Percentiles rank a stretch among this genome's conserved stretches.
These are phyloP conservation scores for Hermodice carunculata DNA, from an alignment of 2,888 invertebrate species.

Conservation along the genomic window DNA sequence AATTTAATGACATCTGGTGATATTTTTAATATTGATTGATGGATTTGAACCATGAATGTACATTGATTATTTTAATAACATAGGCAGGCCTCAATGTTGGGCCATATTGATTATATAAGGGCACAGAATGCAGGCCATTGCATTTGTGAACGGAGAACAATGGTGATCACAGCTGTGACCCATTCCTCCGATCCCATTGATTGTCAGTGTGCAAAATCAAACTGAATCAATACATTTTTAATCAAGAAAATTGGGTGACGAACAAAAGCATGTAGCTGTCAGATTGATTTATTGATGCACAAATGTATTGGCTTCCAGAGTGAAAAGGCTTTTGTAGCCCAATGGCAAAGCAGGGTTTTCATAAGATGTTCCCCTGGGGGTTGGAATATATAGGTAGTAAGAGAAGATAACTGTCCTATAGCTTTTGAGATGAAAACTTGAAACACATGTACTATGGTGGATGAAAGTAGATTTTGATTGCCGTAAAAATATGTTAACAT, in stretches of 20 bases:
- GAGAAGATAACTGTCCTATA: too few relatives aligned
- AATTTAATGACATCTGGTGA: constrained; percentile 34
- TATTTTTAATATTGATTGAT: constrained; percentile 23
- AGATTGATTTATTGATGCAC: constrained; percentile 12
- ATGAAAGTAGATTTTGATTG: too few relatives aligned
- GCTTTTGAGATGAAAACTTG: too few relatives aligned
- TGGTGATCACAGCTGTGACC: constrained; percentile 4
- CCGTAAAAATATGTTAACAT: too few relatives aligned
- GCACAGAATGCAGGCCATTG: neutral
- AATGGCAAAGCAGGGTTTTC: too few relatives aligned
- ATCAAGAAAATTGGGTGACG: constrained; percentile 15
- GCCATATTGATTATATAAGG: constrained; percentile 7
- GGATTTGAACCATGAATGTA: neutral
- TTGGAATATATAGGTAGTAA: too few relatives aligned
- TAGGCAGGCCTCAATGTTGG: constrained; percentile 3
- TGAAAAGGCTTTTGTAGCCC: too few relatives aligned
- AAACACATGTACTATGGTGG: too few relatives aligned
- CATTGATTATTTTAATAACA: constrained; percentile 13
- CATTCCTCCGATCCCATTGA: too few relatives aligned
- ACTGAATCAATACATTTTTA: too few relatives aligned
- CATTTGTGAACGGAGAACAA: neutral
- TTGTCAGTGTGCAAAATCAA: too few relatives aligned
- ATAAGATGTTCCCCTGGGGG: too few relatives aligned
- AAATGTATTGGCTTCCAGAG: constrained; percentile 13
- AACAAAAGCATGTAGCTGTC: neutral